Conservation (phyloP, 2,113 vertebrate genomes). For the Merops nubicus region DNA sequence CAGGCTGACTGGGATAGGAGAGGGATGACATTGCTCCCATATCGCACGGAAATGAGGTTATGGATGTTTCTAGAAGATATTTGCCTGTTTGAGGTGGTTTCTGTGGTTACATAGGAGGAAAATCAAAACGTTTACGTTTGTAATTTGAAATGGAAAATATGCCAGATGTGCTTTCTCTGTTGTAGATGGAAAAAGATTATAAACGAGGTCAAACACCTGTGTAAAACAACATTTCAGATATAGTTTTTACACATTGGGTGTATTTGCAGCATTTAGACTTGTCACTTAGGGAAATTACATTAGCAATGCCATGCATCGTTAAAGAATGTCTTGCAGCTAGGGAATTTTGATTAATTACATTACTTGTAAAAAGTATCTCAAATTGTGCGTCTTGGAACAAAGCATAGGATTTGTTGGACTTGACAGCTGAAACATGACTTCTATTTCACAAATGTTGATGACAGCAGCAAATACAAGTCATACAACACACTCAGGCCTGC, state of each 20-base stretch:
- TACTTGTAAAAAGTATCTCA: background rate
- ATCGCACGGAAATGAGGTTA: fast-evolving
- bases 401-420: background rate
- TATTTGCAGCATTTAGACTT: background rate
- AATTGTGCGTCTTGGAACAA: background rate
- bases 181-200: background rate
- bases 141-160: background rate
- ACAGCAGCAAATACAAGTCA: background rate
- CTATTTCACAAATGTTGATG: background rate
- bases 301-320: background rate
- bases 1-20: background rate
- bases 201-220: background rate
- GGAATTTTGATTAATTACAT: background rate
- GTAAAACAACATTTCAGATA: background rate
- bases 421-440: background rate
- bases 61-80: background rate
- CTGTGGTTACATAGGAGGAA: background rate
- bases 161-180: constrained; percentile 21
- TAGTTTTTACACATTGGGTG: background rate
- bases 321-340: background rate
- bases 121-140: background rate
- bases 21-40: background rate
- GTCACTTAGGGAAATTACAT: background rate
- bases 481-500: background rate
- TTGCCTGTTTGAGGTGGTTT: background rate